Evolutionary conservation across 1,140 invertebrate species (phyloP).

Genomic region (Centruroides sculpturatus): DNA sequence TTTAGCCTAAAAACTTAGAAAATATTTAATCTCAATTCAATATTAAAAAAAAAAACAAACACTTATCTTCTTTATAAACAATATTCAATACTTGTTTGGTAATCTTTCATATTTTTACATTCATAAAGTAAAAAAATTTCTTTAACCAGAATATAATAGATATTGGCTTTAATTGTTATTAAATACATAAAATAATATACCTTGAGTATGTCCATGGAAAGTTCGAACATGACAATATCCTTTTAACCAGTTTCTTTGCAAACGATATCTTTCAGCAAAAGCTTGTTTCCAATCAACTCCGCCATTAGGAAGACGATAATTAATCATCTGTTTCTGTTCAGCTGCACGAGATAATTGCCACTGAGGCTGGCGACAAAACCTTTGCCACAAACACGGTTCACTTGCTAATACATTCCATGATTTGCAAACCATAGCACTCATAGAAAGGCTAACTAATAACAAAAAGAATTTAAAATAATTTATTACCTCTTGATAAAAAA

Average conservation of each 20-base stretch:
- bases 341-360: constrained; percentile 19
- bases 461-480: too few relatives aligned
- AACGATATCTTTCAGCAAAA: constrained; percentile 24
- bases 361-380: constrained; percentile 15
- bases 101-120: too few relatives aligned
- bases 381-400: constrained; percentile 17
- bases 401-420: constrained; percentile 12
- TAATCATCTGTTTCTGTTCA: constrained; percentile 16
- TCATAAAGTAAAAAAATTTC: too few relatives aligned
- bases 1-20: too few relatives aligned
- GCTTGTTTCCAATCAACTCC: constrained; percentile 21
- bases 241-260: constrained; percentile 26
- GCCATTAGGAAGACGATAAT: constrained; percentile 13
- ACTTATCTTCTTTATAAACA: too few relatives aligned
- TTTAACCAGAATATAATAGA: too few relatives aligned
- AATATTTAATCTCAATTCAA: too few relatives aligned
- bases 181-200: constrained; percentile 13
- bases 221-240: constrained; percentile 31
- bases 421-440: constrained; percentile 22
- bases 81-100: too few relatives aligned
- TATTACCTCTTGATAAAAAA: too few relatives aligned
- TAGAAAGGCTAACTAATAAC: constrained; percentile 27
- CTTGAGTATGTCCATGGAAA: constrained; percentile 36
- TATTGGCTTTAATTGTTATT: too few relatives aligned
- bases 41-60: too few relatives aligned